Base-by-base conservation (phyloP, 2,888 invertebrate species). In the Crocallis elinguaria region DNA sequence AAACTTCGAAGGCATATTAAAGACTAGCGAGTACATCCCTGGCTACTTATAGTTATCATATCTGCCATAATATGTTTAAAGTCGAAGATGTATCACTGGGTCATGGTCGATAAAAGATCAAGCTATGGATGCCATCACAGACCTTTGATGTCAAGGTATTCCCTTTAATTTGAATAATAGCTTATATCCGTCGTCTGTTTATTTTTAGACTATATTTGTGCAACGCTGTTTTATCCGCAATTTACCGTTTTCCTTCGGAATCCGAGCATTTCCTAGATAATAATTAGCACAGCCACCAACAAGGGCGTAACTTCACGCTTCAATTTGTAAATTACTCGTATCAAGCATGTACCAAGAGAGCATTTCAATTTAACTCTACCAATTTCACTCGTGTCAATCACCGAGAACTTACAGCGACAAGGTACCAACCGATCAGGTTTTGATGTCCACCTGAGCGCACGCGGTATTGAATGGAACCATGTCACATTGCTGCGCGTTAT, bases 401-500 rank as follows among this genome's bases (percentile, higher is more conserved):
- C 3, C 17, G 11, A 4, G 3, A 19, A 5, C 37, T 23, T 36
- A 46, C 23, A 43, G 42, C 36, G 52, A 49, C 53, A 54, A 36
- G 45, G 57, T 62, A 41, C 55, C 27, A 53, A 45, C 50, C 36
- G 49, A 41, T 36, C 42, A 44, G 13, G 55, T 57, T 60, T 39
- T 11, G 12, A 23, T 39, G 50, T 43, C 42, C 50, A 51, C 50
- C 43, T 49, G 51, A 41, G 41, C 53, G 45, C 41, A 14, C 45
- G 43, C 42, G 33, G 33, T 27, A 35, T 49, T 41, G 37, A 60
- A 60, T 52, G 48, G 57, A 59, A 58, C 59, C 55, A 50, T 58
- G 62, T 52, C 60, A 49, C 53, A 51, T 57, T 52, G 51, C 25
- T 29, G n/a, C 5, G 13, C 1, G 19, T 64, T 60, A 68, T 43